Evolutionary conservation across 2,797 vertebrate genomes (phyloP).

Genomic region (Chiropotes sagulatus): DNA sequence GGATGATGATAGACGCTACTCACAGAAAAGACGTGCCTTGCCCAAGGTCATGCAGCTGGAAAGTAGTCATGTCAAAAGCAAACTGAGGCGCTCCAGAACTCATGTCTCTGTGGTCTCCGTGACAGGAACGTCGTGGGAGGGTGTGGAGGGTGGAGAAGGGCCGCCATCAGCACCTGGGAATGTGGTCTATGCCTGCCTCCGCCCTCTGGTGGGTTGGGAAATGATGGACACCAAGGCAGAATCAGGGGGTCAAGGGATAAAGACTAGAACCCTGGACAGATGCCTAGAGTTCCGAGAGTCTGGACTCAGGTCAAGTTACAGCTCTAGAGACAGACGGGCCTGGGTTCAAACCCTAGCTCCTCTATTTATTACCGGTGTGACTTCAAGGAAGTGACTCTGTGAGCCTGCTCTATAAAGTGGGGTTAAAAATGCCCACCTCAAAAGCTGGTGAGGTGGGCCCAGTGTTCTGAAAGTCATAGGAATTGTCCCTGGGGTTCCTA

Average conservation of each 20-base stretch:
- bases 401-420: background rate
- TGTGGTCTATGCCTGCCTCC: background rate
- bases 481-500: background rate
- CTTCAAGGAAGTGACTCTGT: background rate
- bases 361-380: background rate
- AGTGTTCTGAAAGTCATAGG: background rate
- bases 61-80: background rate
- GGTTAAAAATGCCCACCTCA: background rate
- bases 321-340: background rate
- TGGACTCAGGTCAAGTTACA: background rate
- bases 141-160: background rate
- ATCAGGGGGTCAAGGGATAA: accelerated
- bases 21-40: background rate
- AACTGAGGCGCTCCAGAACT: background rate
- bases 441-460: background rate
- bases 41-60: background rate
- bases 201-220: background rate
- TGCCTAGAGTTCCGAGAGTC: background rate
- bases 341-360: background rate
- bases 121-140: background rate
- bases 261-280: background rate
- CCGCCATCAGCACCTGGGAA: background rate
- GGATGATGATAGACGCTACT: background rate
- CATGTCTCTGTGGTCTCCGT: background rate
- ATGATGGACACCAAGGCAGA: background rate